Base-by-base conservation (phyloP, 2,888 invertebrate species). In the Ceramica pisi region DNA sequence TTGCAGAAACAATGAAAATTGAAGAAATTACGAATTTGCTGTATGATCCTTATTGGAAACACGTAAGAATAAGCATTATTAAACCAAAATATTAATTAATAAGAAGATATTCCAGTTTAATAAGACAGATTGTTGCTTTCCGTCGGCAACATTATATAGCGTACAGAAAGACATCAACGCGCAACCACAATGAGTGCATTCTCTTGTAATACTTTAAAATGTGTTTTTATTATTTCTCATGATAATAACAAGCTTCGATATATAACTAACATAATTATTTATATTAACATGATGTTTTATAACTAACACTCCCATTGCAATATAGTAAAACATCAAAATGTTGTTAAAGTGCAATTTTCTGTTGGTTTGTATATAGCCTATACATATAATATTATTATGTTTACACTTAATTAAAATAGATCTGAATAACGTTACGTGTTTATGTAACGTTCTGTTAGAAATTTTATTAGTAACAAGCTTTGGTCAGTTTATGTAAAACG, bases 131-230 rank as follows among this genome's bases (percentile, higher is more conserved):
- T 50, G 23, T 38, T 21, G 41, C 31, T 48, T 76, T 46, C 66
- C 71, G 78, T 70, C 74, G 80, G 77, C 73, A 71, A 48, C 62
- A 73, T 63, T 41, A 38, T 46, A 44, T 44, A 23, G 68, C 75
- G 73, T 89, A 89, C 84, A 88, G n/a, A 90, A 92, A 92, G 93
- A 94, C 91, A 89, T 94, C 93, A 92, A 94, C 94, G 93, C 88
- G 87, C 80, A 63, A 38, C 21, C 60, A 19, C 23, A 31, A 12
- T 44, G 8, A 31, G 10, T 16, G 44, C 31, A 35, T 26, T 31
- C 19, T 16, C 63, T 56, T 65, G 64, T 38, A 57, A 57, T 35
- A 35, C 4, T n/a, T 31, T 55, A 55, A 31, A 26, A 55, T 12
- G 5, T 9, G 8, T 66, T 59, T 59, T 38, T 56, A 50, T 57